Evolutionary conservation across 2,888 invertebrate genomes (phyloP).

Genomic region (Bibio marci): DNA sequence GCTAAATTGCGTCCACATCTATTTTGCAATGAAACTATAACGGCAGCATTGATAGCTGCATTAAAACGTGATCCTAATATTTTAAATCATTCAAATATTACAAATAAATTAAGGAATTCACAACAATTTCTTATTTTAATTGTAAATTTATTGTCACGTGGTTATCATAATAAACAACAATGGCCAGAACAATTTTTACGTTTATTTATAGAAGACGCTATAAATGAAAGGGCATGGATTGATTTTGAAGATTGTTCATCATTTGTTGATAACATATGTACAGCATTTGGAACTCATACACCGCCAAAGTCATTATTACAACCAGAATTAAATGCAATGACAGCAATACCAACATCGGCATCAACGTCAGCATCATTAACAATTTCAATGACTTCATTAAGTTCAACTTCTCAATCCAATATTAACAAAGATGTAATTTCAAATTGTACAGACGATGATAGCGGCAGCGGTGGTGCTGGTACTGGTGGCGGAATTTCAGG

Average conservation of each 20-base stretch:
- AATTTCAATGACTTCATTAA: too few species aligned
- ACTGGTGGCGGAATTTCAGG: background rate
- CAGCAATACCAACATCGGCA: slow-evolving; percentile 14
- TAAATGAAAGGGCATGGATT: slow-evolving; percentile 87
- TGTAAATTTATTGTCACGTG: slow-evolving; percentile 67
- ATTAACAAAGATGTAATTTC: slow-evolving; percentile 2
- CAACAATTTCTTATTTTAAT: slow-evolving; percentile 64
- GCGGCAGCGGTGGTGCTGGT: slow-evolving; percentile 16
- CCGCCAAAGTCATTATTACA: slow-evolving; percentile 18
- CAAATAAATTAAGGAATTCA: slow-evolving; percentile 64
- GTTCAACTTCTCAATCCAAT: too few species aligned
- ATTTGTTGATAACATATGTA: slow-evolving; percentile 79
- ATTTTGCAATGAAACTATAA: slow-evolving; percentile 57
- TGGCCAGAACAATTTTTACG: slow-evolving; percentile 91
- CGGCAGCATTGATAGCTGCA: slow-evolving; percentile 63
- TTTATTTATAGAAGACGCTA: slow-evolving; percentile 86
- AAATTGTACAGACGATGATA: slow-evolving; percentile 33
- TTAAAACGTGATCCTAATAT: slow-evolving; percentile 55
- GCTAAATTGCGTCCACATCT: slow-evolving; percentile 63
- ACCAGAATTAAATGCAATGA: slow-evolving; percentile 14
- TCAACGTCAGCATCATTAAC: background rate
- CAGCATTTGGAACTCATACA: slow-evolving; percentile 23
- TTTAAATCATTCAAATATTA: slow-evolving; percentile 19
- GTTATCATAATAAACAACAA: slow-evolving; percentile 60
- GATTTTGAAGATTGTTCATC: slow-evolving; percentile 81